Evolutionary conservation across 2,797 vertebrate species (phyloP), one percentile per base, ranked within the genome.

Genomic region (Phaenicophaeus curvirostris): DNA sequence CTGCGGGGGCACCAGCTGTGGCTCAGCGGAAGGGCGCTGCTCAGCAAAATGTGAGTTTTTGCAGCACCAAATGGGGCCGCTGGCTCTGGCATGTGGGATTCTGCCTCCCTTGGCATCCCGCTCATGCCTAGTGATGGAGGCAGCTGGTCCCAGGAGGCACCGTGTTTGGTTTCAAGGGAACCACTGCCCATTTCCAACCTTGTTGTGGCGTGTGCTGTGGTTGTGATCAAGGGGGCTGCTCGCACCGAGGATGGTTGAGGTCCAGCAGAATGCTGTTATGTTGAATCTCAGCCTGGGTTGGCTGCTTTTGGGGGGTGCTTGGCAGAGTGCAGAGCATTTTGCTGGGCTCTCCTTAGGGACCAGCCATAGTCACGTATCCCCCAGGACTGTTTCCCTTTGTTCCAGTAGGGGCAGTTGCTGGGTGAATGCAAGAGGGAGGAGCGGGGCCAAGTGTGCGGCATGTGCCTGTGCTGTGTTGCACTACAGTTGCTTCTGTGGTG

Each of bases 141-240:
- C 0, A 3, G 6, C 11, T 0, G 37, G 14, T 17, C 17, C 11
- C 21, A 3, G 1, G 4, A 9, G 48, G 8, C 2, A 2, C 46
- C 3, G 1, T 0, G 28, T 3, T 51, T 0, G 6, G 30, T 41
- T 58, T 18, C 7, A 4, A 42, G 15, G 73, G 50, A 51, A 3
- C 14, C 3, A 0, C 15, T 37, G 46, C 41, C 35, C 1, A 0
- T 25, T 28, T 19, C 39, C 27, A 50, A 1, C 18, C 31, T 7
- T 7, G 46, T 2, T 9, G 21, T 19, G 80, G 19, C 5, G 27
- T 5, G 25, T 3, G 48, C 76, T 0, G 5, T 4, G 50, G 39
- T 5, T 2, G 30, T 0, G 37, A 3, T 9, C 13, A 8, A 5
- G n/a, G 31, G 15, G 15, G 3, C 8, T 5, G 4, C 27, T 25